phyloP scores from a whole-genome alignment of 2,113 vertebrate species.

The Chamaetylas fuelleborni region DNA sequence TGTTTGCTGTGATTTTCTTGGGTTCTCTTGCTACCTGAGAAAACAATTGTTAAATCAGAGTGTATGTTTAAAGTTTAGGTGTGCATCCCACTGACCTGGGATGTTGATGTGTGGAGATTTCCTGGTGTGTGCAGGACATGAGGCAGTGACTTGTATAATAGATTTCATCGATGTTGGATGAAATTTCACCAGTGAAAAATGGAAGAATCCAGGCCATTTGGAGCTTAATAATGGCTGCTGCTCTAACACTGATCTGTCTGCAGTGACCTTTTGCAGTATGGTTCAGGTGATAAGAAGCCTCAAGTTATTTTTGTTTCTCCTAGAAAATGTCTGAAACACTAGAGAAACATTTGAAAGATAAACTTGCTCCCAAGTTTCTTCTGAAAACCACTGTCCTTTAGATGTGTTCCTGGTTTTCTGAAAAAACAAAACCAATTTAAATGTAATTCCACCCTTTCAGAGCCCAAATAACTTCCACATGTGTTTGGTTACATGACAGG shows the following conservation, averaged over 20 bases:
- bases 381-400: not conserved
- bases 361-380: not conserved
- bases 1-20: not conserved
- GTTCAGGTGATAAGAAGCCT: conserved; percentile 16
- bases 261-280: not conserved
- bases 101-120: not conserved
- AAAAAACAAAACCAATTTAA: not conserved
- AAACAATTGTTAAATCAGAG: not conserved
- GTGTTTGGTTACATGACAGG: not conserved
- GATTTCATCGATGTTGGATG: not conserved
- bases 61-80: fast-evolving
- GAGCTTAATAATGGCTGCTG: not conserved
- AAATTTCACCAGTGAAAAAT: not conserved
- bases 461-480: not conserved
- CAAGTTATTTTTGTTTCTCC: conserved; percentile 7
- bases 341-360: not conserved
- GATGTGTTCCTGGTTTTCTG: not conserved
- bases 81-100: not conserved
- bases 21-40: not conserved
- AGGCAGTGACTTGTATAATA: not conserved
- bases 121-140: not conserved
- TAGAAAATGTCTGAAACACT: not conserved
- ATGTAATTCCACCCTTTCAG: not conserved
- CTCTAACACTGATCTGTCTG: not conserved
- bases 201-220: not conserved